Evolutionary conservation across 92 coral and sea anemone species (phyloP).

Genomic region (Epizoanthus ramosus): DNA sequence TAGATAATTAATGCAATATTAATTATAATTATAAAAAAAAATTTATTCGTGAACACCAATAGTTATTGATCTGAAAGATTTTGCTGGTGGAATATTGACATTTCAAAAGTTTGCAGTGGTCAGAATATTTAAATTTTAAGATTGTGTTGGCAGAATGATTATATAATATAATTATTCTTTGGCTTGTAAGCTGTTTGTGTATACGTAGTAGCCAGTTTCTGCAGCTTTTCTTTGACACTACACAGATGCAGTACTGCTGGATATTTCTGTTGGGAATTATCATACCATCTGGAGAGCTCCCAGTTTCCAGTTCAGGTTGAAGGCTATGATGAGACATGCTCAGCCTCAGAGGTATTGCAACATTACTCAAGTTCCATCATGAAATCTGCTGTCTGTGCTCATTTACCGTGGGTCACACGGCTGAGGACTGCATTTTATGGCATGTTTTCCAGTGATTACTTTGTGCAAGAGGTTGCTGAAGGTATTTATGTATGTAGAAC

Average conservation of each 20-base stretch:
- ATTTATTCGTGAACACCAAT: too few relatives aligned
- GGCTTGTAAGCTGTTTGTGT: neutral
- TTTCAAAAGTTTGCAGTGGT: too few relatives aligned
- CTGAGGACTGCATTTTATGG: neutral
- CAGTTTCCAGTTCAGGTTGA: constrained; percentile 8
- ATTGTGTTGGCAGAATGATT: too few relatives aligned
- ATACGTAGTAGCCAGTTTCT: too few relatives aligned
- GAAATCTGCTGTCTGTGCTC: neutral
- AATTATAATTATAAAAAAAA: too few relatives aligned
- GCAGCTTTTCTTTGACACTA: neutral
- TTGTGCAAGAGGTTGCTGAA: constrained; percentile 27
- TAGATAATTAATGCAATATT: too few relatives aligned
- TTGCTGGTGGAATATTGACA: too few relatives aligned
- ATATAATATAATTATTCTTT: too few relatives aligned
- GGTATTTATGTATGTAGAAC: neutral
- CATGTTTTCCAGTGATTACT: constrained; percentile 29
- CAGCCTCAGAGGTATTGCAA: constrained; percentile 31
- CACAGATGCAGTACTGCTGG: constrained; percentile 33
- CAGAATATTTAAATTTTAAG: too few relatives aligned
- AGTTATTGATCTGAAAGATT: too few relatives aligned
- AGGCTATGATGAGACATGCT: constrained; percentile 2
- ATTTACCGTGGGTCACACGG: constrained; percentile 5
- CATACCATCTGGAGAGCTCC: neutral
- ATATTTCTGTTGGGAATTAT: constrained; percentile 33
- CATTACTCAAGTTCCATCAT: neutral